phyloP scores from a whole-genome alignment of 2,888 invertebrate genomes.

The Anagyrus pseudococci region DNA sequence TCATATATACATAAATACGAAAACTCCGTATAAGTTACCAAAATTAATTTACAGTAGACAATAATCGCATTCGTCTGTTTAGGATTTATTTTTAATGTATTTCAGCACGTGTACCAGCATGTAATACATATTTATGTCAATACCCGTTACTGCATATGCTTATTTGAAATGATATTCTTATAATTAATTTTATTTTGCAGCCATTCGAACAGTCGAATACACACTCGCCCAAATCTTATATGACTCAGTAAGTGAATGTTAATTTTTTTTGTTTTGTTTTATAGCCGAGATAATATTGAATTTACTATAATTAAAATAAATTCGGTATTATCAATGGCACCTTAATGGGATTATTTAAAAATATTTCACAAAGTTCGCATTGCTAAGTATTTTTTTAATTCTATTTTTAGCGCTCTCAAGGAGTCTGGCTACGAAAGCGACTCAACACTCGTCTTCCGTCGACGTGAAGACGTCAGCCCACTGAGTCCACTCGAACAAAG shows the following conservation, averaged over 20 bases:
- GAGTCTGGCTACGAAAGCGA: constrained; percentile 93
- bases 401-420: constrained; percentile 72
- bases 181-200: constrained; percentile 60
- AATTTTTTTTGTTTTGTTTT: no score
- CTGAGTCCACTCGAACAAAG: constrained; percentile 85
- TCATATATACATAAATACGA: constrained; percentile 2
- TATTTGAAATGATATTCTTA: neutral
- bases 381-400: no score
- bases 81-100: constrained; percentile 14
- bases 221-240: constrained; percentile 76
- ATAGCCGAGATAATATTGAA: no score
- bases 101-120: constrained; percentile 30
- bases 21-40: no score
- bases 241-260: constrained; percentile 75
- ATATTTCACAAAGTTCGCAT: no score
- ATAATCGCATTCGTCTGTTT: constrained; percentile 17
- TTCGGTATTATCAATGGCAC: no score
- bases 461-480: constrained; percentile 73
- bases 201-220: constrained; percentile 73
- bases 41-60: constrained; percentile 8
- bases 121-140: constrained; percentile 6
- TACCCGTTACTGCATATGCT: neutral
- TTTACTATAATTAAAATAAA: no score
- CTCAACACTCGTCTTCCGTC: constrained; percentile 84
- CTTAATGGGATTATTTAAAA: no score